These are phyloP conservation scores for Nanorana parkeri DNA, from an alignment of 2,113 vertebrate genomes.

Conservation along the genomic window DNA sequence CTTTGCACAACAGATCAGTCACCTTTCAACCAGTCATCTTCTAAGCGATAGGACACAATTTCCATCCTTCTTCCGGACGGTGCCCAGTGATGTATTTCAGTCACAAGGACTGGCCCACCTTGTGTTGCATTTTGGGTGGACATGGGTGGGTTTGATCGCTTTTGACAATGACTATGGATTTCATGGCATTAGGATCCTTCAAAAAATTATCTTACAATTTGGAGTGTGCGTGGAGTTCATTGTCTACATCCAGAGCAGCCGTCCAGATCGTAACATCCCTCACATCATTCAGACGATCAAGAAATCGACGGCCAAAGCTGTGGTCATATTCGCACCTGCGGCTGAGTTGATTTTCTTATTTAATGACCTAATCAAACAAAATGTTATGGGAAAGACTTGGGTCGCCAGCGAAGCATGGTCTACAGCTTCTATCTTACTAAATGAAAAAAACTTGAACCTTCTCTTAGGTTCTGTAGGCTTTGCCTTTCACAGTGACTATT, in stretches of 20 bases:
- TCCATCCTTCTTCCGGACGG: constrained; percentile 35
- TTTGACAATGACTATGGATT: constrained; percentile 8
- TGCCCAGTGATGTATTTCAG: constrained; percentile 63
- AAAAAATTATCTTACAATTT: not conserved
- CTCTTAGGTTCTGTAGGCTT: constrained; percentile 12
- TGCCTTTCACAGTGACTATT: not conserved
- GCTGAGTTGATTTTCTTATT: not conserved
- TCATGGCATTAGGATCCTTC: constrained; percentile 3
- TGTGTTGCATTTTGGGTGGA: constrained; percentile 47
- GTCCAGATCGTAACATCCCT: not conserved
- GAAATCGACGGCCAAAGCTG: constrained; percentile 2
- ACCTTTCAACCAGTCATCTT: constrained; percentile 6
- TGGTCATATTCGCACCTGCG: not conserved
- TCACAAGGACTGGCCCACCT: constrained; percentile 25
- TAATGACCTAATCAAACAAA: constrained; percentile 1
- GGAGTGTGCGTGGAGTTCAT: constrained; percentile 44
- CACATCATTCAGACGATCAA: not conserved
- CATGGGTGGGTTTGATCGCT: constrained; percentile 45
- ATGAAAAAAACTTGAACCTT: not conserved
- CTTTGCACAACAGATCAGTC: constrained; percentile 16
- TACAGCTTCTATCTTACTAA: not conserved
- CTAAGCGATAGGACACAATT: not conserved
- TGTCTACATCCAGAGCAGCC: not conserved
- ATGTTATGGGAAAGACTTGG: not conserved
- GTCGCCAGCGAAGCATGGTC: constrained; percentile 28